Percentiles rank a stretch among this genome's conserved stretches.
These are phyloP conservation scores for Didymodactylos carnosus DNA, from an alignment of 2,888 invertebrate species.

Conservation along the genomic window DNA sequence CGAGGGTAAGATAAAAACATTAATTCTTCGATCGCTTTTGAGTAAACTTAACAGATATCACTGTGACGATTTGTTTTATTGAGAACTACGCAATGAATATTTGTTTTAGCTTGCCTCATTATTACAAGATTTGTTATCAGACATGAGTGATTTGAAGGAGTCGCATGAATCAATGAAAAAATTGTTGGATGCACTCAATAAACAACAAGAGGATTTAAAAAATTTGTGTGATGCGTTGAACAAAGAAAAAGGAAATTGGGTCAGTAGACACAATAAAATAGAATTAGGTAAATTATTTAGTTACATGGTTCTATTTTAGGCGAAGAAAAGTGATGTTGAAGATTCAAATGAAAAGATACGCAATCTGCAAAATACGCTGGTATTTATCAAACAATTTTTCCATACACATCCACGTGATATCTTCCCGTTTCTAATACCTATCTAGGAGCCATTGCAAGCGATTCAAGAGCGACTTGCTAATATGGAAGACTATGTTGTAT, in stretches of 20 bases:
- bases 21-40: background rate
- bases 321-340: background rate
- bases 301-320: no score
- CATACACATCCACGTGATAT: no score
- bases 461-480: no score
- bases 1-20: background rate
- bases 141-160: constrained; percentile 11
- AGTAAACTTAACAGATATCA: background rate
- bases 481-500: no score
- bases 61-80: background rate
- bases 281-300: no score
- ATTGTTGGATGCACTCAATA: background rate
- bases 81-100: background rate
- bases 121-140: constrained; percentile 10
- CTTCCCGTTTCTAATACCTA: no score
- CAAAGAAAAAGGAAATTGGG: background rate
- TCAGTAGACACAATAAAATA: background rate
- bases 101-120: constrained; percentile 9
- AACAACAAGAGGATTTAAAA: background rate
- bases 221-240: background rate
- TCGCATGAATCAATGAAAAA: background rate
- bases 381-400: no score
- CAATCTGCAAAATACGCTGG: background rate
- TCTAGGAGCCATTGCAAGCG: no score
- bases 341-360: background rate